These are phyloP conservation scores for Atherinomorus stipes DNA, from an alignment of 2,113 vertebrate genomes.

Conservation along the genomic window DNA sequence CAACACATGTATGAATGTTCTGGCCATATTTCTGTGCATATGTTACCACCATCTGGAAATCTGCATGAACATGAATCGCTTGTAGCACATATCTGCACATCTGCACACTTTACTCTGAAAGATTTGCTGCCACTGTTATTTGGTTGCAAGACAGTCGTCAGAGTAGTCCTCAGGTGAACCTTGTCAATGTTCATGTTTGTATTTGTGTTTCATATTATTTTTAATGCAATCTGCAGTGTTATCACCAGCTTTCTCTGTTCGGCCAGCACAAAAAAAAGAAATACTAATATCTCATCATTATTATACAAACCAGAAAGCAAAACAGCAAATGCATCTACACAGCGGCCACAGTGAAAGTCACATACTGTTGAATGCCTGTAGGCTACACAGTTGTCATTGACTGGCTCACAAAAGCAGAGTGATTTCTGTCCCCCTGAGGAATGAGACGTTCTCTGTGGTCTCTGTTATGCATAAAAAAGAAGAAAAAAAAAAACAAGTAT, in stretches of 20 bases:
- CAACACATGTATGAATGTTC: slow-evolving; percentile 3
- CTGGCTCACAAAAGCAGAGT: slow-evolving; percentile 68
- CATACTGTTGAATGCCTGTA: slow-evolving; percentile 46
- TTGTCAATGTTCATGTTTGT: neutral
- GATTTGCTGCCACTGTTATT: slow-evolving; percentile 14
- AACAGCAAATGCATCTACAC: slow-evolving; percentile 36
- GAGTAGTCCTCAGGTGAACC: slow-evolving; percentile 2
- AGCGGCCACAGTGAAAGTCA: slow-evolving; percentile 65
- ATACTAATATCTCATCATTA: slow-evolving; percentile 29
- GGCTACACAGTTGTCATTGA: slow-evolving; percentile 67
- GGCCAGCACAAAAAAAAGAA: slow-evolving; percentile 17
- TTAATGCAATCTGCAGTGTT: slow-evolving; percentile 9
- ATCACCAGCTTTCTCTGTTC: neutral
- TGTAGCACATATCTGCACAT: slow-evolving; percentile 31
- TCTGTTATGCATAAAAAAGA: slow-evolving; percentile 35
- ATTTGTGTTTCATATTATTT: slow-evolving; percentile 1
- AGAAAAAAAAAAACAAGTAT: slow-evolving; percentile 30
- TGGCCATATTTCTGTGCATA: slow-evolving; percentile 34
- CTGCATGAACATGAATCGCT: slow-evolving; percentile 20
- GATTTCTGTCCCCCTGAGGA: slow-evolving; percentile 67
- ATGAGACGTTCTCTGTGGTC: slow-evolving; percentile 43
- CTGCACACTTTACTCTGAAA: slow-evolving; percentile 27
- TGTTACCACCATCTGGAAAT: slow-evolving; percentile 52
- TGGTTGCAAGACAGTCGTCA: neutral
- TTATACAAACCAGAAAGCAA: slow-evolving; percentile 33